Conservation (phyloP, 2,888 invertebrate genomes). For the Spisula solida region DNA sequence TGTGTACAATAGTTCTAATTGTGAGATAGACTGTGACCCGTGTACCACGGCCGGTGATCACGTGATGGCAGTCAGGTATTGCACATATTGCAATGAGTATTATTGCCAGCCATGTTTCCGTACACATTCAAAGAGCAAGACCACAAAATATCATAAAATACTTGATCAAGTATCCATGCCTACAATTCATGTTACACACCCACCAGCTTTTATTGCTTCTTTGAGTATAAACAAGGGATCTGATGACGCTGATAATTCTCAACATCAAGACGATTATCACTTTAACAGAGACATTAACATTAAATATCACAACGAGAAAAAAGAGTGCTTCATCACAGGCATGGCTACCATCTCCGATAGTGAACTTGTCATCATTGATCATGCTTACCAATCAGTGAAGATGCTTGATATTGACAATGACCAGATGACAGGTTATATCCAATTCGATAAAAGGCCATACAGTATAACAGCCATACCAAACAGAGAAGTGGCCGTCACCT, state of each 20-base stretch:
- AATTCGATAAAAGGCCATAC: background rate
- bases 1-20: background rate
- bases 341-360: background rate
- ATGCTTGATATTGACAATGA: background rate
- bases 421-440: background rate
- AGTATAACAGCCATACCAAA: background rate
- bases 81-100: background rate
- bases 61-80: background rate
- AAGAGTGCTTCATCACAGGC: background rate
- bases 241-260: background rate
- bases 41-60: background rate
- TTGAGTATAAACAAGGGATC: background rate
- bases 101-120: background rate
- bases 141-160: background rate
- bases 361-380: background rate
- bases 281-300: background rate
- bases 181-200: background rate
- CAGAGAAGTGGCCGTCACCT: background rate
- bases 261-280: background rate
- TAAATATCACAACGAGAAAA: background rate
- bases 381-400: constrained; percentile 8
- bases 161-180: background rate
- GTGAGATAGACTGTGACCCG: constrained; percentile 6
- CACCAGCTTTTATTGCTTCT: background rate
- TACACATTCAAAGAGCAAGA: background rate